phyloP scores from a whole-genome alignment of 2,888 invertebrate species.

The Andrena hattorfiana region DNA sequence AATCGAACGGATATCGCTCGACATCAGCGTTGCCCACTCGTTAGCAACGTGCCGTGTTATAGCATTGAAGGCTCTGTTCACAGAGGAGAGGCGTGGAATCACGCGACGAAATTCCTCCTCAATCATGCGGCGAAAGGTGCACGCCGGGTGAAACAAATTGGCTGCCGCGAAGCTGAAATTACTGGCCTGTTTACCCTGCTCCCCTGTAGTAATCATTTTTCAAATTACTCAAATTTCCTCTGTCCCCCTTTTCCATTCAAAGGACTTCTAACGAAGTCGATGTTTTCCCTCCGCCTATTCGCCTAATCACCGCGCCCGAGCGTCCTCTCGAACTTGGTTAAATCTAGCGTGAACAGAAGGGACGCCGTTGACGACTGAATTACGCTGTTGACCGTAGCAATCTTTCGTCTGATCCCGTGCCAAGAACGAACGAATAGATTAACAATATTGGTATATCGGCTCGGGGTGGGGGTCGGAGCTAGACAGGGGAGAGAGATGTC shows the following conservation, averaged over 20 bases:
- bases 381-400: conserved; percentile 61
- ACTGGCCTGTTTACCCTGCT: conserved; percentile 4
- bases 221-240: background rate
- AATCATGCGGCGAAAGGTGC: background rate
- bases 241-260: background rate
- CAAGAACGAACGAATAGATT: conserved; percentile 67
- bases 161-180: conserved; percentile 20
- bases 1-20: background rate
- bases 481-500: conserved; percentile 4
- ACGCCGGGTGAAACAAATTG: background rate
- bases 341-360: conserved; percentile 52
- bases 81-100: background rate
- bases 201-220: conserved; percentile 4
- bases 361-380: conserved; percentile 53
- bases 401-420: conserved; percentile 59
- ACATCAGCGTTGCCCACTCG: no score
- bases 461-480: background rate
- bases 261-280: conserved; percentile 16
- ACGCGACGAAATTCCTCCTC: background rate
- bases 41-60: no score
- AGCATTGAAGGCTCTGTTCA: no score
- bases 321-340: conserved; percentile 21
- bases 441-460: conserved; percentile 64
- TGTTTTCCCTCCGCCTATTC: background rate
- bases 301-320: background rate